Conservation (phyloP, 2,888 invertebrate species). For the Itoplectis maculator region DNA sequence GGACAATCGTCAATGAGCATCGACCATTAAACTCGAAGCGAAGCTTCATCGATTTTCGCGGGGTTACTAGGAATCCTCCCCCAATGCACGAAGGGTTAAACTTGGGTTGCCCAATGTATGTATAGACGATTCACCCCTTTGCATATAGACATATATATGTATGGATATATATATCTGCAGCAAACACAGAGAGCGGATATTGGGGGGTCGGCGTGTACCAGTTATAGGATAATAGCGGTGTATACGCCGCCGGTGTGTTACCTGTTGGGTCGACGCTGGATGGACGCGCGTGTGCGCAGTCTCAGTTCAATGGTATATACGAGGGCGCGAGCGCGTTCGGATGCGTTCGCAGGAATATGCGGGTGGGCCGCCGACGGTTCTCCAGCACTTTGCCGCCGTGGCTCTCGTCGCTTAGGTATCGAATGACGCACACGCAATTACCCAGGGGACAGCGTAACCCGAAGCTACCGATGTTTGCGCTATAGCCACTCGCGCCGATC, state of each 20-base stretch:
- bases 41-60: too few species aligned
- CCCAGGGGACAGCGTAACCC: constrained; percentile 75
- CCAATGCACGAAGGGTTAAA: too few species aligned
- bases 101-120: too few species aligned
- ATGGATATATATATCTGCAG: neutral
- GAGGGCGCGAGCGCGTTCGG: neutral
- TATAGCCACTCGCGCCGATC: constrained; percentile 7
- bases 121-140: too few species aligned
- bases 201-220: neutral
- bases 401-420: constrained; percentile 68
- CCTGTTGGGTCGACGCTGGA: constrained; percentile 2
- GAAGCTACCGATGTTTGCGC: constrained; percentile 75
- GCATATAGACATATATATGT: neutral
- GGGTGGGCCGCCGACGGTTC: neutral
- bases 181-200: too few species aligned
- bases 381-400: constrained; percentile 24
- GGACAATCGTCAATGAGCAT: too few species aligned
- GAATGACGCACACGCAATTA: constrained; percentile 77
- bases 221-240: neutral
- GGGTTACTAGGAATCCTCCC: too few species aligned
- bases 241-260: neutral
- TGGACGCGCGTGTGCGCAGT: too few species aligned
- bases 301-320: neutral
- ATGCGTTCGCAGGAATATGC: neutral
- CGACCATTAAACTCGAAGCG: too few species aligned